Evolutionary conservation across 2,797 vertebrate genomes (phyloP).

Genomic region (Loris lydekkerianus): DNA sequence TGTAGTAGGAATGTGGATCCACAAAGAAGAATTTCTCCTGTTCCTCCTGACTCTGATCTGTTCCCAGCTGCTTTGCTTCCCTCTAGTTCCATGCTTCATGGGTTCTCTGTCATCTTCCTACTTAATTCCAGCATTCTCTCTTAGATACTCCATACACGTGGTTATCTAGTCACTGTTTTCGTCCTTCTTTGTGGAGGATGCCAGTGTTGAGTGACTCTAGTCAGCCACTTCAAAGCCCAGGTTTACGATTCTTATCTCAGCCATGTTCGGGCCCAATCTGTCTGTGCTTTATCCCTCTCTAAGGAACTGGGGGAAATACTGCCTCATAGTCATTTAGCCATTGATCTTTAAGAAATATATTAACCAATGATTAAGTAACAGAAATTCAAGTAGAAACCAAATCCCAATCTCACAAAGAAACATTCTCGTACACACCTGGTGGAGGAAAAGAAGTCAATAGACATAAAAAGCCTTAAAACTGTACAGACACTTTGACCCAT

Average conservation of each 20-base stretch:
- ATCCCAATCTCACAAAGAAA: neutral
- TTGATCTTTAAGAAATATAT: constrained; percentile 57
- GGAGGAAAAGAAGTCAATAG: neutral
- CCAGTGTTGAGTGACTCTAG: neutral
- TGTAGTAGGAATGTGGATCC: neutral
- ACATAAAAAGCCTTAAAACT: neutral
- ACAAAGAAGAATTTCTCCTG: neutral
- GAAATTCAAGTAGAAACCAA: constrained; percentile 48
- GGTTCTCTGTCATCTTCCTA: neutral
- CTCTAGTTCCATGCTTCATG: neutral
- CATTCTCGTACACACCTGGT: neutral
- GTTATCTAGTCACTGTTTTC: neutral
- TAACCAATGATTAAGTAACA: constrained; percentile 43
- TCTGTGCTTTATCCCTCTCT: constrained; percentile 4
- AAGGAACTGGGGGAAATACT: constrained; percentile 6
- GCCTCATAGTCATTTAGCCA: constrained; percentile 14
- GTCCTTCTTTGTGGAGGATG: neutral
- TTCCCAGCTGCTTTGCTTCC: neutral
- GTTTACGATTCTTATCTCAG: constrained; percentile 19
- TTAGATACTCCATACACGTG: neutral
- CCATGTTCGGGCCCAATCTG: neutral
- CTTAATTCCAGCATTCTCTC: neutral
- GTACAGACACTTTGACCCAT: neutral
- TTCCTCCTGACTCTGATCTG: neutral
- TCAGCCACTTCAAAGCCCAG: neutral